These are phyloP conservation scores for Varecia variegata DNA, from an alignment of 2,797 vertebrate species.

Conservation along the genomic window DNA sequence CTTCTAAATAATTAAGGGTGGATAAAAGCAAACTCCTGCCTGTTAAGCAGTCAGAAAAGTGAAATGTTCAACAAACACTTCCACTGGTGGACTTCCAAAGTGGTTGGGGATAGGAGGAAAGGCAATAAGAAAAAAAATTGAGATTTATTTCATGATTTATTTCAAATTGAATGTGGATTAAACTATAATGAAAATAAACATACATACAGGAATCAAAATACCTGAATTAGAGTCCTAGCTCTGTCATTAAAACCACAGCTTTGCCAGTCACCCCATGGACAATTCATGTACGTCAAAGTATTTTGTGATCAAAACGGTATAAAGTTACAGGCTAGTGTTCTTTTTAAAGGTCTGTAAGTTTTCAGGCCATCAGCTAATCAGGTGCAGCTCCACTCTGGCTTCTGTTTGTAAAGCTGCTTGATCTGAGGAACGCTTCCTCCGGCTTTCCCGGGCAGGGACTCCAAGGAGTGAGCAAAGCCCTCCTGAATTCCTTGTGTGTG, in stretches of 20 bases:
- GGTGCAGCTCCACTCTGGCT: background rate
- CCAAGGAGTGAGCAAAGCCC: background rate
- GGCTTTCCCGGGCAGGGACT: background rate
- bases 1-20: background rate
- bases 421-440: no score
- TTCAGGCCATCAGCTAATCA: background rate
- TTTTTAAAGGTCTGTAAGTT: background rate
- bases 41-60: background rate
- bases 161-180: background rate
- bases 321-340: background rate
- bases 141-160: background rate
- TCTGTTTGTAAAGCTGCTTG: background rate
- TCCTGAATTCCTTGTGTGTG: background rate
- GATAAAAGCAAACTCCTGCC: background rate
- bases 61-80: background rate
- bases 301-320: background rate
- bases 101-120: background rate
- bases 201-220: background rate
- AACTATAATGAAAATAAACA: background rate
- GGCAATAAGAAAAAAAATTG: background rate
- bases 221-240: background rate
- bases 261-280: accelerated
- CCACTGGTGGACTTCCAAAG: background rate
- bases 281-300: background rate
- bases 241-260: background rate